These are phyloP conservation scores for Phymatocera aterrima DNA, from an alignment of 2,888 invertebrate species.

Conservation along the genomic window DNA sequence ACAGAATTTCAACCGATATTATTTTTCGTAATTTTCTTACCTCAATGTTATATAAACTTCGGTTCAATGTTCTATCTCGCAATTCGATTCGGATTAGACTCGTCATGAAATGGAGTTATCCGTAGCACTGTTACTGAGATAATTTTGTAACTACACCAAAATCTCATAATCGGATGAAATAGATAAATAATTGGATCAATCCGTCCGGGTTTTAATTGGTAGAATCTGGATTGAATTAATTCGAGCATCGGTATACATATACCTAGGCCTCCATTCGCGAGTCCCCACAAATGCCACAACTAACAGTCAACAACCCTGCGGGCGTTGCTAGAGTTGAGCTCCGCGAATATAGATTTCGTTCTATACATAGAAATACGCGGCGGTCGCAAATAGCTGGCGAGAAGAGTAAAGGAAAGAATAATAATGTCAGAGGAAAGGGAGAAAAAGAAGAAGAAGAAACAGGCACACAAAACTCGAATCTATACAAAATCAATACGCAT, in stretches of 20 bases:
- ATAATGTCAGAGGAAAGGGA: too few relatives aligned
- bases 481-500: not conserved
- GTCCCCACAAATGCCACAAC: too few relatives aligned
- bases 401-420: not conserved
- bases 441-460: not conserved
- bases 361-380: constrained; percentile 21
- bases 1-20: too few relatives aligned
- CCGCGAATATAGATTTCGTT: constrained; percentile 19
- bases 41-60: too few relatives aligned
- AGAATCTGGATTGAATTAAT: constrained; percentile 14
- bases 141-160: too few relatives aligned
- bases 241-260: constrained; percentile 5
- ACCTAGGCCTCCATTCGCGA: not conserved
- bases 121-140: too few relatives aligned
- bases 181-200: not conserved
- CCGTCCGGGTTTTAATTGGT: not conserved
- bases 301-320: constrained; percentile 40
- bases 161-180: not conserved
- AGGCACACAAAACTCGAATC: too few relatives aligned
- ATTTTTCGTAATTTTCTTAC: too few relatives aligned
- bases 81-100: too few relatives aligned
- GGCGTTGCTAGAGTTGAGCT: constrained; percentile 25
- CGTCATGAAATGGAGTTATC: too few relatives aligned
- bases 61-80: too few relatives aligned
- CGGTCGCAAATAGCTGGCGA: not conserved